Evolutionary conservation across 2,113 vertebrate species (phyloP).

Genomic region (Colaptes auratus): DNA sequence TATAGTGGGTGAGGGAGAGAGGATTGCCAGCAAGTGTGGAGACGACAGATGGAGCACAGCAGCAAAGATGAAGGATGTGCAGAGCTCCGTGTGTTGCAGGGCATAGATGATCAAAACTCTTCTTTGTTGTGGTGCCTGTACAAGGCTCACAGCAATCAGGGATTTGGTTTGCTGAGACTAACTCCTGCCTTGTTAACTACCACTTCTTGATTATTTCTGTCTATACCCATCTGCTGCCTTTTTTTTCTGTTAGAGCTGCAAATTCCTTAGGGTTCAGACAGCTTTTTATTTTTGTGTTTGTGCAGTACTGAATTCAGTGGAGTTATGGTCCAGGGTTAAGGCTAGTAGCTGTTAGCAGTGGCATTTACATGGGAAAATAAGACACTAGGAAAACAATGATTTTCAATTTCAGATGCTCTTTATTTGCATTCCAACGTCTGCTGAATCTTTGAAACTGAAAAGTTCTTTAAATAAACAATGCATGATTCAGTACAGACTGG

Average conservation of each 20-base stretch:
- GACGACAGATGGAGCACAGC: constrained; percentile 12
- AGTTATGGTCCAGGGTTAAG: constrained; percentile 8
- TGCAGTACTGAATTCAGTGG: background rate
- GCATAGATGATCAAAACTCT: constrained; percentile 30
- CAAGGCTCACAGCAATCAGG: background rate
- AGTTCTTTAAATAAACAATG: constrained; percentile 10
- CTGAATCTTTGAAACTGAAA: background rate
- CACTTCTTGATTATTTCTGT: constrained; percentile 60
- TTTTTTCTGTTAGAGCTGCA: constrained; percentile 19
- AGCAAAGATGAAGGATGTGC: background rate
- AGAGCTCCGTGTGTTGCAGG: background rate
- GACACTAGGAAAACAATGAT: constrained; percentile 15
- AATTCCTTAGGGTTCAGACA: constrained; percentile 24
- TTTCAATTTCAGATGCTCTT: background rate
- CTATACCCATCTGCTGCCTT: constrained; percentile 60
- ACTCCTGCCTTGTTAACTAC: constrained; percentile 57
- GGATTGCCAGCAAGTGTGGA: background rate
- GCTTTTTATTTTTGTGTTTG: constrained; percentile 17
- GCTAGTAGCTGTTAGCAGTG: background rate
- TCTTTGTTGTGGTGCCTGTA: constrained; percentile 34
- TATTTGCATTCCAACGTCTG: constrained; percentile 26
- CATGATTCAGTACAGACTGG: background rate
- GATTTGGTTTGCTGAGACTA: constrained; percentile 39
- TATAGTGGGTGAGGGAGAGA: background rate
- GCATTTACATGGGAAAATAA: constrained; percentile 30